phyloP scores from a whole-genome alignment of 2,113 vertebrate species.

The Myodes glareolus region DNA sequence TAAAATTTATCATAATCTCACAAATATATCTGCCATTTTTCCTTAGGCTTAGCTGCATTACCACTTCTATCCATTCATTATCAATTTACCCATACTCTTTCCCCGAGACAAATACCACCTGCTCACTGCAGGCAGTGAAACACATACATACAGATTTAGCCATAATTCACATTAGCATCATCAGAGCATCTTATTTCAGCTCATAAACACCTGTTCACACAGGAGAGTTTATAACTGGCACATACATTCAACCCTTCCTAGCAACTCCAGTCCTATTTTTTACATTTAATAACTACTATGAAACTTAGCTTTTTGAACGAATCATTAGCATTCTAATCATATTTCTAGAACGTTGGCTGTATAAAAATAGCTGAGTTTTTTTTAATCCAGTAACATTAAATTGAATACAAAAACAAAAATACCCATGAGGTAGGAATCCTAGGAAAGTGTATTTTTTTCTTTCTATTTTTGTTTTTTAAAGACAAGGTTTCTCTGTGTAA shows the following conservation, averaged over 20 bases:
- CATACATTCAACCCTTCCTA: constrained; percentile 3
- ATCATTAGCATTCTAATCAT: constrained; percentile 32
- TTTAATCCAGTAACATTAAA: constrained; percentile 3
- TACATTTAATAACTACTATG: background rate
- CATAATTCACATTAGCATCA: constrained; percentile 4
- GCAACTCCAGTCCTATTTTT: background rate
- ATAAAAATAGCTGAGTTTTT: constrained; percentile 38
- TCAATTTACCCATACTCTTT: background rate
- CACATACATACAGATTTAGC: background rate
- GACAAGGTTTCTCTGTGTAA: background rate
- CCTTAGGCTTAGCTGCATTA: background rate
- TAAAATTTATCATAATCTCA: constrained; percentile 38
- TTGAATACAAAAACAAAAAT: background rate
- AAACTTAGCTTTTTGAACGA: constrained; percentile 1
- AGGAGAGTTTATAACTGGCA: constrained; percentile 32
- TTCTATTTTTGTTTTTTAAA: background rate
- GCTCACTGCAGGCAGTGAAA: background rate
- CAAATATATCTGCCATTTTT: constrained; percentile 15
- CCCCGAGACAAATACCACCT: background rate
- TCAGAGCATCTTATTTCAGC: background rate
- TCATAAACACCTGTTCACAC: background rate
- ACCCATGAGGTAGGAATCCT: background rate
- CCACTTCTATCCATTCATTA: background rate
- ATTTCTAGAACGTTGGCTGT: background rate
- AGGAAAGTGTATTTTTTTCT: background rate